Conservation (phyloP, 2,797 vertebrate genomes). For the Trichosurus vulpecula region DNA sequence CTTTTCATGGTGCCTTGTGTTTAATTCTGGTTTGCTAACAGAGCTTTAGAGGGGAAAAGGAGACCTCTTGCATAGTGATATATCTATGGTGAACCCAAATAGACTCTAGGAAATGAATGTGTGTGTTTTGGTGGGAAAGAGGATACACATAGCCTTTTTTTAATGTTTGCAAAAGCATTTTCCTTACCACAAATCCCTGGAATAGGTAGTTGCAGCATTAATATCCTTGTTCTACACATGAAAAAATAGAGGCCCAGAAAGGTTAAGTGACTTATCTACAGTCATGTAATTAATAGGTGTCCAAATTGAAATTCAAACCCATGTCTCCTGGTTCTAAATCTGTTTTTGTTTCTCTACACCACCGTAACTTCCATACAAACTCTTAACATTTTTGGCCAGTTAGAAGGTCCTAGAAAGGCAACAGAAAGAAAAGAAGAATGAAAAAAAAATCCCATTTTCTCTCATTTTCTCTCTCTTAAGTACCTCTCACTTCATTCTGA, state of each 20-base stretch:
- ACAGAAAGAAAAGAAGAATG: neutral
- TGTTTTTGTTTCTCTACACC: neutral
- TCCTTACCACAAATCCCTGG: neutral
- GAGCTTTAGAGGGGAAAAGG: neutral
- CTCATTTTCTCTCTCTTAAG: constrained; percentile 24
- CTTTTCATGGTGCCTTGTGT: neutral
- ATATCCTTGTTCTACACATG: neutral
- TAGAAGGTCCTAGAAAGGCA: neutral
- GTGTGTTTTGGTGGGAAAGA: neutral
- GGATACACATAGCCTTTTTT: neutral
- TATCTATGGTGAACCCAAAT: neutral
- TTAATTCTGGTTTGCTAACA: neutral
- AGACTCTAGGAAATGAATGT: neutral
- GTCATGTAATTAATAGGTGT: neutral
- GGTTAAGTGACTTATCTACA: neutral
- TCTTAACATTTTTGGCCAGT: neutral
- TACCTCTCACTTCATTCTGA: constrained; percentile 26
- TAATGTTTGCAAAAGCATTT: neutral
- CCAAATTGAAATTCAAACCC: neutral
- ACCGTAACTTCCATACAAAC: neutral
- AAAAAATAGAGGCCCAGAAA: neutral
- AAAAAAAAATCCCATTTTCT: neutral
- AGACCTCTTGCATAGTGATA: neutral
- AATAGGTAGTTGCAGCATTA: neutral
- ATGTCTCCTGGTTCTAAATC: neutral